Conservation (phyloP, 2,888 invertebrate species). For the Lepidochitona cinerea region DNA sequence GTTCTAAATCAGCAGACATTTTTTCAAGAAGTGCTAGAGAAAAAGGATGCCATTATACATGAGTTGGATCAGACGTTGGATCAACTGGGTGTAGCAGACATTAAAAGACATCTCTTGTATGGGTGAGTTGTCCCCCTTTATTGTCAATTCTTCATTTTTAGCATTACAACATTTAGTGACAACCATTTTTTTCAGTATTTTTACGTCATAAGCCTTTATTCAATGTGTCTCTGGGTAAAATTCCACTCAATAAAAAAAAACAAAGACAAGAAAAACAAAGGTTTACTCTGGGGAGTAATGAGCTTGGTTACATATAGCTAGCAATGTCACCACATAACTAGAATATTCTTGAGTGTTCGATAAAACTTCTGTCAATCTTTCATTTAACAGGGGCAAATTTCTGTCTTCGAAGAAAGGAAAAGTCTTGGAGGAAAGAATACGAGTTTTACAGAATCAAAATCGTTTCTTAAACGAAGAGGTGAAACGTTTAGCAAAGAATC, state of each 20-base stretch:
- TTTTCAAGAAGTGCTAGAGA: constrained; percentile 66
- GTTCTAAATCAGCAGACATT: constrained; percentile 68
- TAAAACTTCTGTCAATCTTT: no score
- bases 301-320: no score
- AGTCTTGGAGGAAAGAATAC: constrained; percentile 56
- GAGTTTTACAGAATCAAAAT: constrained; percentile 71
- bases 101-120: background rate
- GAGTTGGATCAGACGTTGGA: constrained; percentile 63
- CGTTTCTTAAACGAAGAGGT: constrained; percentile 73
- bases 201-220: no score
- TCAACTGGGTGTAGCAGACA: constrained; percentile 27
- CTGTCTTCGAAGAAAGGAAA: constrained; percentile 29
- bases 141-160: background rate
- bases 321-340: no score
- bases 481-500: constrained; percentile 67
- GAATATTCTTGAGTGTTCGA: no score
- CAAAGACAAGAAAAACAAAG: no score
- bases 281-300: no score
- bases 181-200: background rate
- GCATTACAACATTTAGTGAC: background rate
- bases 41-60: constrained; percentile 65
- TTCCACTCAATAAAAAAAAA: no score
- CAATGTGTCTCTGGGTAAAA: no score
- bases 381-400: background rate
- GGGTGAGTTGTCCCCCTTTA: background rate